phyloP scores from a whole-genome alignment of 2,113 vertebrate genomes.

The Neotoma lepida region DNA sequence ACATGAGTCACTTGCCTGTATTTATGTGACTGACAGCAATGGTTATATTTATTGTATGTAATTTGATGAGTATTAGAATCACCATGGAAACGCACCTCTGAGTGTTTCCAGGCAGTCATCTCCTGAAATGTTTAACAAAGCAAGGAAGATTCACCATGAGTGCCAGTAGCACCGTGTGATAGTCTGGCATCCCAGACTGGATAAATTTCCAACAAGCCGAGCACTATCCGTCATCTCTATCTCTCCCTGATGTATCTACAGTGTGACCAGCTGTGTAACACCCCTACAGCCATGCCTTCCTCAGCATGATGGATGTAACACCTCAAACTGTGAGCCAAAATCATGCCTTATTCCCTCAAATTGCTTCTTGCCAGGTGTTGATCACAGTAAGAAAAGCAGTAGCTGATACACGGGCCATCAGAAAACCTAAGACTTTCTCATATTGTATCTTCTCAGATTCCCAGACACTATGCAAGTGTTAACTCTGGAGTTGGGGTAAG shows the following conservation, averaged over 20 bases:
- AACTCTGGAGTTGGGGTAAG: background rate
- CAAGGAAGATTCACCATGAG: background rate
- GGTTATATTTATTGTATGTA: background rate
- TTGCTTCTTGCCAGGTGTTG: background rate
- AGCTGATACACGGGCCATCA: background rate
- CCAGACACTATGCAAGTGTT: background rate
- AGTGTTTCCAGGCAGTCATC: background rate
- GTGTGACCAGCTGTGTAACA: background rate
- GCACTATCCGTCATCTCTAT: background rate
- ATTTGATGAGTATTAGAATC: background rate
- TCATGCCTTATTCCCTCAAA: background rate
- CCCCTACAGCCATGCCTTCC: background rate
- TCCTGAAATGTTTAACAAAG: background rate
- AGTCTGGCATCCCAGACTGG: background rate
- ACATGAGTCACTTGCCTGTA: background rate
- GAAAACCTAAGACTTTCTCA: slow-evolving; percentile 2
- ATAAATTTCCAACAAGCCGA: background rate
- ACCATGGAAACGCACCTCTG: background rate
- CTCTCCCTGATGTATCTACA: background rate
- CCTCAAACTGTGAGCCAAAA: background rate
- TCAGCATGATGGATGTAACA: background rate
- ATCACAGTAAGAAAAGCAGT: background rate
- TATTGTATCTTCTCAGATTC: background rate
- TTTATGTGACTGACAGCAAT: background rate
- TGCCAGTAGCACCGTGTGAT: background rate